Percentiles rank a stretch among this genome's conserved stretches.
Conservation (phyloP, 2,888 invertebrate species). For the Ecliptopera silaceata region DNA sequence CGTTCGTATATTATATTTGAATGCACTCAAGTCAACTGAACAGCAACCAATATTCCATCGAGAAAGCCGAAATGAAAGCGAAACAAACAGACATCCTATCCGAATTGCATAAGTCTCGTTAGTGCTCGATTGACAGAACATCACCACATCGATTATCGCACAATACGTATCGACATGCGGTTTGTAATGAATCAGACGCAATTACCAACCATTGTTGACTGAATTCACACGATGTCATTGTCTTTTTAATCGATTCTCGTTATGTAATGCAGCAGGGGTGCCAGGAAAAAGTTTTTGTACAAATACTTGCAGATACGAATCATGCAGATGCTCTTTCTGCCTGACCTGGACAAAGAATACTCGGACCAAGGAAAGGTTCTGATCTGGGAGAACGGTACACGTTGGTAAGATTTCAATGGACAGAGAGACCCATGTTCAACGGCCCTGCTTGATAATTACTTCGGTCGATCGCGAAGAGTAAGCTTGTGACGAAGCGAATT, state of each 20-base stretch:
- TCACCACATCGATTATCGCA: constrained; percentile 39
- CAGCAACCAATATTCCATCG: not conserved
- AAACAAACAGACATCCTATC: constrained; percentile 3
- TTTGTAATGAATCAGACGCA: constrained; percentile 34
- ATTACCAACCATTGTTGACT: constrained; percentile 41
- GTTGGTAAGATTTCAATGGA: not conserved
- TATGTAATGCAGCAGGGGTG: constrained; percentile 37
- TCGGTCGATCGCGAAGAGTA: constrained; percentile 27
- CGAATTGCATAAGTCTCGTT: constrained; percentile 16
- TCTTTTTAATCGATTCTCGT: constrained; percentile 46
- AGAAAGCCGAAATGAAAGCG: not conserved
- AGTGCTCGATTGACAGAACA: constrained; percentile 23
- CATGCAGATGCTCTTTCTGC: too few relatives aligned
- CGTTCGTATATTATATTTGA: too few relatives aligned
- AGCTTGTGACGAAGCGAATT: constrained; percentile 24
- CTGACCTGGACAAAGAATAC: not conserved
- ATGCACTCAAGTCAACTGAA: too few relatives aligned
- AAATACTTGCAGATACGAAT: not conserved
- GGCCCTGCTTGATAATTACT: constrained; percentile 19
- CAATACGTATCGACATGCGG: constrained; percentile 41
- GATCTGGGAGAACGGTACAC: too few relatives aligned
- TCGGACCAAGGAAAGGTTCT: not conserved
- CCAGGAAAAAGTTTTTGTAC: not conserved
- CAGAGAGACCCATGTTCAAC: not conserved
- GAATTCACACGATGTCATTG: constrained; percentile 51